These are phyloP conservation scores for Drosophila ustulata DNA, from an alignment of 2,888 invertebrate genomes.

Conservation along the genomic window DNA sequence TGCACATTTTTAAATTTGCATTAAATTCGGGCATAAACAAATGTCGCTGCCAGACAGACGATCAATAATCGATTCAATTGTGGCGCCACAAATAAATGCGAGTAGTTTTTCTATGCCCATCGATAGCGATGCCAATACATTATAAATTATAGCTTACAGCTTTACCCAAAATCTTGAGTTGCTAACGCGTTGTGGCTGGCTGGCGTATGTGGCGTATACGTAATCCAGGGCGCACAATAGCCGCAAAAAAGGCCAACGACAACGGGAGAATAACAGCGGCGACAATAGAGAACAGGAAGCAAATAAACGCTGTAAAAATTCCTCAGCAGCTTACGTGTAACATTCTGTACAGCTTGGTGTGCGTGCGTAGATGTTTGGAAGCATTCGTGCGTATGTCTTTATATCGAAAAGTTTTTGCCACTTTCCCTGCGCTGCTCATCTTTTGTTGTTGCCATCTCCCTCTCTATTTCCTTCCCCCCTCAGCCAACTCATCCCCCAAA, in stretches of 20 bases:
- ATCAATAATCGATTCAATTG: conserved; percentile 54
- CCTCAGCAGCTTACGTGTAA: conserved; percentile 66
- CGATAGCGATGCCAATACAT: conserved; percentile 60
- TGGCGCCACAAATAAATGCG: conserved; percentile 50
- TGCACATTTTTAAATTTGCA: conserved; percentile 35
- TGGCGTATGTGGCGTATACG: conserved; percentile 59
- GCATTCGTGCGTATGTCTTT: conserved; percentile 78
- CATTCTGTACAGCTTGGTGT: conserved; percentile 33
- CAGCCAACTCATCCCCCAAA: neutral
- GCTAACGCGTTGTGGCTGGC: conserved; percentile 36
- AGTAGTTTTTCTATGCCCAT: conserved; percentile 39
- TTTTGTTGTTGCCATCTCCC: conserved; percentile 65
- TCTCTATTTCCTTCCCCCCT: neutral
- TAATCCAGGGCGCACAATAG: conserved; percentile 57
- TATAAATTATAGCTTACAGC: conserved; percentile 74
- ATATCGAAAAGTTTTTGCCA: conserved; percentile 78
- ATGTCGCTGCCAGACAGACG: conserved; percentile 13
- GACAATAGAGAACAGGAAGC: conserved; percentile 72
- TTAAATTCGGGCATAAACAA: conserved; percentile 28
- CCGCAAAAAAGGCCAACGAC: conserved; percentile 32
- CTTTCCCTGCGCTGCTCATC: conserved; percentile 74
- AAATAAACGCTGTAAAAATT: conserved; percentile 71
- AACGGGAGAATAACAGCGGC: conserved; percentile 47
- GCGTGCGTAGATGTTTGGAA: conserved; percentile 19
- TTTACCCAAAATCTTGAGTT: conserved; percentile 38